phyloP scores from a whole-genome alignment of 1,140 invertebrate species.

The Penaeus indicus region DNA sequence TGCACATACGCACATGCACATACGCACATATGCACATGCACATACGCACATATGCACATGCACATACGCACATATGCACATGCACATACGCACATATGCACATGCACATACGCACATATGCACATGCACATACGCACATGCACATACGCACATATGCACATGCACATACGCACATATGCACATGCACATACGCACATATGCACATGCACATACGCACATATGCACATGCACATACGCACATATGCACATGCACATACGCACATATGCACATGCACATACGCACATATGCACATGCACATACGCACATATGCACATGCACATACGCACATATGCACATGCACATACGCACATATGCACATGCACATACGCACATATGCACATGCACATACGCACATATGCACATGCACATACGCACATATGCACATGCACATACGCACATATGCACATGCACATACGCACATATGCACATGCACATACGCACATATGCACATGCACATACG shows the following conservation, averaged over 20 bases:
- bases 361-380: not conserved
- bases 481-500: constrained; percentile 1
- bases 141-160: no score
- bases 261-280: not conserved
- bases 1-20: not conserved
- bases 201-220: not conserved
- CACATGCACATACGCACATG: no score
- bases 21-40: not conserved
- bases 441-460: not conserved
- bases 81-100: no score
- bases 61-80: no score
- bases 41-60: no score
- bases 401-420: not conserved
- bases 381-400: no score
- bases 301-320: not conserved
- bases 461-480: not conserved
- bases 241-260: not conserved
- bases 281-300: no score
- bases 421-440: not conserved
- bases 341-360: not conserved
- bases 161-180: not conserved
- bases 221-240: not conserved
- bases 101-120: no score
- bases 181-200: not conserved
- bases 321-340: not conserved